Evolutionary conservation across 2,888 invertebrate genomes (phyloP), one percentile per base, ranked within the genome.

Genomic region (Mesoligia furuncula): DNA sequence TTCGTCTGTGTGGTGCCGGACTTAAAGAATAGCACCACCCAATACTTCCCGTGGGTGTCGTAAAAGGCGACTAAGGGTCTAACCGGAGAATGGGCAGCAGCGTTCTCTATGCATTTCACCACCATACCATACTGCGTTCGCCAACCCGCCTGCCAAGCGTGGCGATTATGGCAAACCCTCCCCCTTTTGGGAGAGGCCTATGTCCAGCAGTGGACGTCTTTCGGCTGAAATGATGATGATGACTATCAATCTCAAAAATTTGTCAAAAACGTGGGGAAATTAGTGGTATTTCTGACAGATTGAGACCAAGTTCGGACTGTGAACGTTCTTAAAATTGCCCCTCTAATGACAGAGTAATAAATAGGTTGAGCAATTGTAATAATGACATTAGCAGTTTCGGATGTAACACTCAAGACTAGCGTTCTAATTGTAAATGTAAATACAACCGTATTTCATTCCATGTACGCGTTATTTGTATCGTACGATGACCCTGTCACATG

Each of bases 371-470:
- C 24, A 36, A 17, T 66, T 17, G 57, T 59, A 51, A 51, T 75
- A 66, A 79, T 82, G 64, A 45, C 54, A 79, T 77, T 62, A 67
- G 51, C 65, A 65, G 75, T 61, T 27, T 57, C 20, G 24, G 20
- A 39, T 66, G 64, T 54, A 27, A 82, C 51, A 66, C 54, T 54
- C 15, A 66, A 66, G 11, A 11, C 73, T 15, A 36, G 24, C 15
- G 54, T 67, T 79, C 77, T 77, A 66, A 67, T 79, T 83, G 83
- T 31, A 62, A 77, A 79, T 48, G 51, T 42, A 62, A 66, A 76
- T 75, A 81, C 15, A 36, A 67, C 15, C 31, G 39, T 71, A 51
- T 67, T 66, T 42, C 51, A 51, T 42, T 24, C 6, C 9, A n/a
- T 83, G 4, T 54, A 42, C n/a, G 51, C 67, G 15, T 42, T 69